phyloP scores from a whole-genome alignment of 2,888 invertebrate genomes.

The Cheiracanthium punctorium region DNA sequence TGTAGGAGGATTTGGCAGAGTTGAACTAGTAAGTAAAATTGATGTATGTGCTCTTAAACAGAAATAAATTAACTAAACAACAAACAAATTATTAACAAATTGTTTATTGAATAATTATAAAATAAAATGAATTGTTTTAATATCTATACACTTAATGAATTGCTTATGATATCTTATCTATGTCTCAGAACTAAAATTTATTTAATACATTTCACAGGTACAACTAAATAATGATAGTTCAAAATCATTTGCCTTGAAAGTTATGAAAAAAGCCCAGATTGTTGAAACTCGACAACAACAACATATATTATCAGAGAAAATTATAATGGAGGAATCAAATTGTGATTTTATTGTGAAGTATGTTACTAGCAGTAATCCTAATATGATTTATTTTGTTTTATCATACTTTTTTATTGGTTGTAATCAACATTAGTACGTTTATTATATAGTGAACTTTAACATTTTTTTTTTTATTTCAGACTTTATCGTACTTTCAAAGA shows the following conservation, averaged over 20 bases:
- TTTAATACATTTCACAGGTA: conserved; percentile 55
- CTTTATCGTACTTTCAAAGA: conserved; percentile 78
- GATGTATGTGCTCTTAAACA: not conserved
- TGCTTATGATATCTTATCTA: no score
- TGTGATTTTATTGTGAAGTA: conserved; percentile 92
- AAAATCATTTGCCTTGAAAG: conserved; percentile 92
- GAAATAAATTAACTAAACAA: not conserved
- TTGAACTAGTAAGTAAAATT: conserved; percentile 84
- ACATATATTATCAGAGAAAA: conserved; percentile 99
- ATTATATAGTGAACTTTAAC: no score
- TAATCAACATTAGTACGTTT: no score
- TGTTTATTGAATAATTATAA: not conserved
- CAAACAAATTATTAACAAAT: not conserved
- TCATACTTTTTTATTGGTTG: no score
- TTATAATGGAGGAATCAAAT: conserved; percentile 95
- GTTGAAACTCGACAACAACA: conserved; percentile 99
- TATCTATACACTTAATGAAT: no score
- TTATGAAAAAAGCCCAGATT: conserved; percentile 97
- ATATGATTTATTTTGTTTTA: no score
- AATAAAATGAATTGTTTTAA: not conserved
- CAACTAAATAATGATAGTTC: conserved; percentile 80
- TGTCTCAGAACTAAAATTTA: no score
- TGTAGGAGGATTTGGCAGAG: conserved; percentile 98
- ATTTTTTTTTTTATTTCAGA: conserved; percentile 36
- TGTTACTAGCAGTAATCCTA: not conserved